Conservation (phyloP, 2,888 invertebrate genomes). For the Drosophila trichaetosa region DNA sequence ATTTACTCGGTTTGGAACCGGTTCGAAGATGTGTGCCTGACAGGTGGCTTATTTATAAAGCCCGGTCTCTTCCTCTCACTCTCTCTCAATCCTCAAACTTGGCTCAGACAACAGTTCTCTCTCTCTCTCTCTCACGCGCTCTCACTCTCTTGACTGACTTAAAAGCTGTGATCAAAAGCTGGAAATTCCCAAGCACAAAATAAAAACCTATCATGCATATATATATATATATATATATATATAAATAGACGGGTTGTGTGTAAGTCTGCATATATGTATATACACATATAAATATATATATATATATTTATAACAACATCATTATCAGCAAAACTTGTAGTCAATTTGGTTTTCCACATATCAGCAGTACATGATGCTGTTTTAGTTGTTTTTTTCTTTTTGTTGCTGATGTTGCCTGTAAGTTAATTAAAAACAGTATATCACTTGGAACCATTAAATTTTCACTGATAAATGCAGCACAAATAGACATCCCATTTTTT, state of each 20-base stretch:
- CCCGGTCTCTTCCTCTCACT: constrained; percentile 5
- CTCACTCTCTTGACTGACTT: constrained; percentile 1
- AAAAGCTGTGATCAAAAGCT: constrained; percentile 61
- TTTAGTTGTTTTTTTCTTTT: constrained; percentile 23
- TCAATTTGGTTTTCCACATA: background rate
- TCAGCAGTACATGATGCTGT: constrained; percentile 36
- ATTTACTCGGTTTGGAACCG: constrained; percentile 38
- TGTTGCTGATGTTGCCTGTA: constrained; percentile 4
- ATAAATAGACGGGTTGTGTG: constrained; percentile 35
- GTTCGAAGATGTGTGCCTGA: constrained; percentile 42
- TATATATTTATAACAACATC: constrained; percentile 29
- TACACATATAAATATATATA: constrained; percentile 22
- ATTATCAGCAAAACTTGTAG: constrained; percentile 44
- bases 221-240: constrained; percentile 21
- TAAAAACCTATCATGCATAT: constrained; percentile 56
- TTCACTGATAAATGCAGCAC: constrained; percentile 36
- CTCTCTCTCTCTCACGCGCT: background rate
- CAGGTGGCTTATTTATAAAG: constrained; percentile 57
- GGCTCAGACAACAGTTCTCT: constrained; percentile 6
- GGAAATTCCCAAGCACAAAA: constrained; percentile 67
- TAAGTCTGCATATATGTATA: constrained; percentile 16
- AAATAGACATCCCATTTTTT: constrained; percentile 2
- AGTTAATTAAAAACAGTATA: constrained; percentile 62
- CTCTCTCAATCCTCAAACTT: constrained; percentile 14
- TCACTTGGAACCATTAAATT: constrained; percentile 41